A percentile compares a stretch with the other conserved stretches of the same genome.
These are phyloP conservation scores for Potamarius usumacintae DNA, from an alignment of 2,113 vertebrate species.

Conservation along the genomic window DNA sequence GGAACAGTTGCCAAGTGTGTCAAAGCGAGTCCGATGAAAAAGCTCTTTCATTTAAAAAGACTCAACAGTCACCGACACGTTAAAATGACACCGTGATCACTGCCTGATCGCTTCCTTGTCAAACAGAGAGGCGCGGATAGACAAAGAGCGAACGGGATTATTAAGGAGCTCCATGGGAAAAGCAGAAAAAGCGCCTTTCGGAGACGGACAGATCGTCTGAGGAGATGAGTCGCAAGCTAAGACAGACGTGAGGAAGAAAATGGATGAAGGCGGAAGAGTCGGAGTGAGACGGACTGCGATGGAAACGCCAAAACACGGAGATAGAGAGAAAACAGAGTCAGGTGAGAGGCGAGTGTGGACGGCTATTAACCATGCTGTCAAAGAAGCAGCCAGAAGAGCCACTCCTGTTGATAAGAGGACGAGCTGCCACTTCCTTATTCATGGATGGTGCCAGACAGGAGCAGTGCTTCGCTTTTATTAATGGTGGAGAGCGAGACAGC, in stretches of 20 bases:
- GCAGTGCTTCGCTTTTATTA: conserved; percentile 26
- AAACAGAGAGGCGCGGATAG: neutral
- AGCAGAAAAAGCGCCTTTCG: neutral
- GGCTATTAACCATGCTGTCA: conserved; percentile 48
- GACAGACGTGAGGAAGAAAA: neutral
- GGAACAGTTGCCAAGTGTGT: neutral
- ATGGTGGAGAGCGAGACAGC: conserved; percentile 5
- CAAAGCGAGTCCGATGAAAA: neutral
- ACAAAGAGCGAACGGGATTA: neutral
- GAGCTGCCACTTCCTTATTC: conserved; percentile 46
- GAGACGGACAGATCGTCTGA: neutral
- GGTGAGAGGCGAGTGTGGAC: conserved; percentile 15
- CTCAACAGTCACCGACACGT: neutral
- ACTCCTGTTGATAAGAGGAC: conserved; percentile 46
- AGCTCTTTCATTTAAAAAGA: neutral
- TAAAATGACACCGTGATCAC: neutral
- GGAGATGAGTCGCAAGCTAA: neutral
- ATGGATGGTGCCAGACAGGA: conserved; percentile 46
- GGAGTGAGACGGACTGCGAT: neutral
- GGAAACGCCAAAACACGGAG: neutral
- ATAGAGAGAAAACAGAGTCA: conserved; percentile 23
- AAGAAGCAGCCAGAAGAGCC: conserved; percentile 18
- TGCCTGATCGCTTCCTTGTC: neutral
- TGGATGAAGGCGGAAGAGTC: neutral
- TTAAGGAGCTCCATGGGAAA: neutral